Evolutionary conservation across 2,797 vertebrate species (phyloP).

Genomic region (Petrocephalus schoutedeni): DNA sequence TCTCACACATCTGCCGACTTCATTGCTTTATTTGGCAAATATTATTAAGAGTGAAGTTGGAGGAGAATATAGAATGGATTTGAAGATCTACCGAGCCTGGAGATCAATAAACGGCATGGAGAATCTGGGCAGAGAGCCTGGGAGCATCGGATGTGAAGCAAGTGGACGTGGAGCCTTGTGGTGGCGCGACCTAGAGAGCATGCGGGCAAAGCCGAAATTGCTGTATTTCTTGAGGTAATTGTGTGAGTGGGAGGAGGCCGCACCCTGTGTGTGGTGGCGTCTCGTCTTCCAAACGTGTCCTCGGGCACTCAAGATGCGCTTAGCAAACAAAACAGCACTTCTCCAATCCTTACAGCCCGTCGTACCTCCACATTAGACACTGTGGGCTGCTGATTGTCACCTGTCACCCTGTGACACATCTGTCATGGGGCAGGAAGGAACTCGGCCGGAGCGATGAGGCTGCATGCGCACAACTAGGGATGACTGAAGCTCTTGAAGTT

Average conservation of each 20-base stretch:
- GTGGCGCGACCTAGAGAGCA: not conserved
- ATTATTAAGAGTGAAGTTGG: not conserved
- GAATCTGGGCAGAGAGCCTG: not conserved
- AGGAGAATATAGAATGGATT: not conserved
- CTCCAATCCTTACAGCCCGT: not conserved
- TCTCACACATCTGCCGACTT: not conserved
- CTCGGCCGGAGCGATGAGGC: not conserved
- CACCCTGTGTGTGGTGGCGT: not conserved
- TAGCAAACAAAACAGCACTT: not conserved
- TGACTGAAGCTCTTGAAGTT: conserved; percentile 2
- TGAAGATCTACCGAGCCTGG: not conserved
- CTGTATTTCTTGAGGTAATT: not conserved
- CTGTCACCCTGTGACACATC: not conserved
- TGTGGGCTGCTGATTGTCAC: not conserved
- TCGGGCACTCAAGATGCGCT: not conserved
- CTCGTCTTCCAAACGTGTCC: not conserved
- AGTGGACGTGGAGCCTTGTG: not conserved
- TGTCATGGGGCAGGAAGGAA: not conserved
- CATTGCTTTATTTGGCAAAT: conserved; percentile 1
- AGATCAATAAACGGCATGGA: not conserved
- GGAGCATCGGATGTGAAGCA: not conserved
- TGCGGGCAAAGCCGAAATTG: not conserved
- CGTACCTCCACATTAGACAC: not conserved
- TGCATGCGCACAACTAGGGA: not conserved
- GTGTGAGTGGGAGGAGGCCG: not conserved